Evolutionary conservation across 1,140 invertebrate genomes (phyloP), one percentile per base, ranked within the genome.

Genomic region (Phortica variegata): DNA sequence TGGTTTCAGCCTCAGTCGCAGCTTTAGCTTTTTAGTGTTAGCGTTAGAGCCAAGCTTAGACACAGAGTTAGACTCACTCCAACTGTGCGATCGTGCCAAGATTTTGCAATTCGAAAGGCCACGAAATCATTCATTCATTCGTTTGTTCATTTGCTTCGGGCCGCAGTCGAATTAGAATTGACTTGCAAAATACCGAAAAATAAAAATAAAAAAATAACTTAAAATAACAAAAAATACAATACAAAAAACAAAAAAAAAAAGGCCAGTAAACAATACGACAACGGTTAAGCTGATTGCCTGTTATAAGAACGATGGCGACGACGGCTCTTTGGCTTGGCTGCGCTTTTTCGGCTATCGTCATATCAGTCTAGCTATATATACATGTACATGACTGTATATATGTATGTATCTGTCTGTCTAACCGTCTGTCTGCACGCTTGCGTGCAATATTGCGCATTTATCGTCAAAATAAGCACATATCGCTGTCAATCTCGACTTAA

Each of bases 71-170:
- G 43, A 33, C 40, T 48, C 49, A 52, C 33, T 45, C 33, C 42
- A 44, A 29, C 32, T 51, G 43, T 43, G 58, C 45, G 65, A 68
- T 68, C 63, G 63, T 68, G 63, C 63, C 59, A 54, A 49, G 60
- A 69, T 68, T 68, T 65, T 55, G 58, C 54, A 57, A 57, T 57
- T 58, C 56, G 56, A 51, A 57, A 69, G 47, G 49, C 54, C 63
- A 68, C 65, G 63, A 68, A 68, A 50, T 33, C 47, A 43, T 19
- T 41, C 23, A 48, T 34, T 23, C 44, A 38, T 56, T 54, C 52
- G 29, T 47, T 52, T 46, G 58, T 48, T 34, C 48, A 52, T n/a
- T 51, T 38, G 37, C 40, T 37, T 41, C 39, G 15, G 47, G 43
- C 44, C 7, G 37, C 43, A 51, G 36, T 38, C 49, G 45, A 45